Conservation (phyloP, 2,113 vertebrate genomes). For the Circaetus cinerascens region DNA sequence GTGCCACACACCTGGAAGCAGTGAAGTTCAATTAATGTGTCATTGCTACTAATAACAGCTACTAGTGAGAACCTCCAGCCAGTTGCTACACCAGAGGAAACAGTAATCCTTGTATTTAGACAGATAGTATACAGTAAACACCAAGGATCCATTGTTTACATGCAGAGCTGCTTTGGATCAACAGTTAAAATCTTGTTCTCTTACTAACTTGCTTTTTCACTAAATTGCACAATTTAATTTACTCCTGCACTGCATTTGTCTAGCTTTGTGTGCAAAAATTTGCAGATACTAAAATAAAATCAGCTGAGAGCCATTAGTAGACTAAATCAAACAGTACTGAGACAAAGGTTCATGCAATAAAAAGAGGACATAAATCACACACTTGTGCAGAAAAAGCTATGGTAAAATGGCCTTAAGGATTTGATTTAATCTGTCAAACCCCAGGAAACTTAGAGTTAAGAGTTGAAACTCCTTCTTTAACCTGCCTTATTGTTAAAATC, state of each 20-base stretch:
- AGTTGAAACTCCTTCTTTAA: neutral
- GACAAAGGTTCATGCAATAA: slow-evolving; percentile 36
- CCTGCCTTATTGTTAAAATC: neutral
- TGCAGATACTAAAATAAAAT: slow-evolving; percentile 53
- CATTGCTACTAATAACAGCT: slow-evolving; percentile 71
- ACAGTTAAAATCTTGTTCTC: neutral
- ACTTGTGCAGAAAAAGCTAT: neutral
- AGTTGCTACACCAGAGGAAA: slow-evolving; percentile 19
- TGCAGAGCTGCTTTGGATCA: slow-evolving; percentile 6
- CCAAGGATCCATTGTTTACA: slow-evolving; percentile 22
- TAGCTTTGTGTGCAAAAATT: neutral
- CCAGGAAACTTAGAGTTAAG: neutral
- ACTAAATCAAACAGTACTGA: slow-evolving; percentile 4
- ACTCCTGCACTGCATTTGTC: neutral
- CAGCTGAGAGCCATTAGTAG: slow-evolving; percentile 4
- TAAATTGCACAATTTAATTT: neutral
- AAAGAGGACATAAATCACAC: slow-evolving; percentile 15
- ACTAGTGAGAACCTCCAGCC: slow-evolving; percentile 73
- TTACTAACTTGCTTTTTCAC: neutral
- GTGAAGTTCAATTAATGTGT: slow-evolving; percentile 80
- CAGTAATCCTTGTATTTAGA: slow-evolving; percentile 42
- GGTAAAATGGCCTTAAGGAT: slow-evolving; percentile 22
- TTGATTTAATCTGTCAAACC: slow-evolving; percentile 35
- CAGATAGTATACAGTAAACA: slow-evolving; percentile 36
- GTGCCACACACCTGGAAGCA: slow-evolving; percentile 82